Percentiles rank a stretch among this genome's conserved stretches.
These are phyloP conservation scores for Lissocephala sabroskyi DNA, from an alignment of 2,888 invertebrate genomes.

Conservation along the genomic window DNA sequence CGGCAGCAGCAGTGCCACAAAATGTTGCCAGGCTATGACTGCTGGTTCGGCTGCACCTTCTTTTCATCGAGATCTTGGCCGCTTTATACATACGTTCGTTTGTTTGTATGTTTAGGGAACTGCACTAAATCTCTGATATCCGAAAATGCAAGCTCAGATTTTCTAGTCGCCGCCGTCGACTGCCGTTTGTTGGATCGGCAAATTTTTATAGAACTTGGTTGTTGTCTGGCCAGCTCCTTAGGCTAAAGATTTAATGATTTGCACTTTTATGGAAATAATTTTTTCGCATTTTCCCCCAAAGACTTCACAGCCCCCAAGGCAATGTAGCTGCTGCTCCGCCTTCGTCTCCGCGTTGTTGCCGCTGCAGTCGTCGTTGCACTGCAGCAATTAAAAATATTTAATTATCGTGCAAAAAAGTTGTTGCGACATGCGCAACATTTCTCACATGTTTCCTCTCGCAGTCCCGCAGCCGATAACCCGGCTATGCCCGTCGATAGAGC, in stretches of 20 bases:
- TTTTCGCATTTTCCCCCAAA: slow-evolving; percentile 37
- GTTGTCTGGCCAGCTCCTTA: slow-evolving; percentile 25
- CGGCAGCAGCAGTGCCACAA: not conserved
- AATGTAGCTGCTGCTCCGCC: not conserved
- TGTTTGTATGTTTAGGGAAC: slow-evolving; percentile 15
- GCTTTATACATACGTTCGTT: not conserved
- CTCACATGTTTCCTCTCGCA: slow-evolving; percentile 43
- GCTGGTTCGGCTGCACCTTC: slow-evolving; percentile 49
- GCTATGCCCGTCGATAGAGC: no score
- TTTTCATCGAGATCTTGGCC: no score
- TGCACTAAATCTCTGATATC: slow-evolving; percentile 65
- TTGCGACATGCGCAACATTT: slow-evolving; percentile 60
- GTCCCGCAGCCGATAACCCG: no score
- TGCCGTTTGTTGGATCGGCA: slow-evolving; percentile 28
- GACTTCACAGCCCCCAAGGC: not conserved
- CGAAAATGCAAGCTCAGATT: slow-evolving; percentile 59
- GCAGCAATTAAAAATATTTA: slow-evolving; percentile 64
- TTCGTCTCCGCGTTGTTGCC: not conserved
- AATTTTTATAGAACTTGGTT: slow-evolving; percentile 61
- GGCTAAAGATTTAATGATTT: slow-evolving; percentile 65
- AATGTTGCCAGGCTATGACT: not conserved
- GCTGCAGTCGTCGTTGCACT: slow-evolving; percentile 27
- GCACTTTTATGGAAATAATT: slow-evolving; percentile 66
- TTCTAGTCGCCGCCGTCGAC: slow-evolving; percentile 13
- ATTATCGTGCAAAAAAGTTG: slow-evolving; percentile 65